Evolutionary conservation across 1,140 invertebrate genomes (phyloP).

Genomic region (Asobara japonica): DNA sequence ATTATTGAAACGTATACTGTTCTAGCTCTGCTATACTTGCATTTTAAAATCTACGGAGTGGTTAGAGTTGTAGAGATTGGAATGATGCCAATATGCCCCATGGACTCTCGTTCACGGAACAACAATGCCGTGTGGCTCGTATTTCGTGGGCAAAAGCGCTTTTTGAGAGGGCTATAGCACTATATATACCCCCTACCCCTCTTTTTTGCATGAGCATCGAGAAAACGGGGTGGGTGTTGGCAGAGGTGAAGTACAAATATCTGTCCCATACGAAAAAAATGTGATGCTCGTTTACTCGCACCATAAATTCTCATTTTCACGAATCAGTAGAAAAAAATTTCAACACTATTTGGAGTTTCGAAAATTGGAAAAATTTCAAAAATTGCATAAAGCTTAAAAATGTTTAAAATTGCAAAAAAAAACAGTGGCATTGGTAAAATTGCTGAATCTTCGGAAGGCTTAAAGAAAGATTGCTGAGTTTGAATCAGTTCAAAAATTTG

Average conservation of each 20-base stretch:
- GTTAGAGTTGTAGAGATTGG: conserved; percentile 15
- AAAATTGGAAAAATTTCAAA: too few relatives aligned
- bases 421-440: too few relatives aligned
- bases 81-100: conserved; percentile 37
- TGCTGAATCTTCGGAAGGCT: too few relatives aligned
- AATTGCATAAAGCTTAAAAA: too few relatives aligned
- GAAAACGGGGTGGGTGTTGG: background rate
- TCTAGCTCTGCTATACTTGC: too few relatives aligned
- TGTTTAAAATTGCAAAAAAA: too few relatives aligned
- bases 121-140: conserved; percentile 36
- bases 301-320: conserved; percentile 38
- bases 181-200: background rate
- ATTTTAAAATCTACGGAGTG: background rate
- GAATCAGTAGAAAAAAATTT: conserved; percentile 21
- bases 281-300: conserved; percentile 35
- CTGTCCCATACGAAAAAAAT: conserved; percentile 31
- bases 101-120: conserved; percentile 34
- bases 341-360: too few relatives aligned
- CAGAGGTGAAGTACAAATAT: background rate
- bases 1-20: too few relatives aligned
- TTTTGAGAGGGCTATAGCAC: conserved; percentile 16
- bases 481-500: too few relatives aligned
- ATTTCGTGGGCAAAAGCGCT: conserved; percentile 39
- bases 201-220: conserved; percentile 5
- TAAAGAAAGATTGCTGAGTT: too few relatives aligned